phyloP scores from a whole-genome alignment of 2,888 invertebrate genomes.

The Cheilosia vernalis region DNA sequence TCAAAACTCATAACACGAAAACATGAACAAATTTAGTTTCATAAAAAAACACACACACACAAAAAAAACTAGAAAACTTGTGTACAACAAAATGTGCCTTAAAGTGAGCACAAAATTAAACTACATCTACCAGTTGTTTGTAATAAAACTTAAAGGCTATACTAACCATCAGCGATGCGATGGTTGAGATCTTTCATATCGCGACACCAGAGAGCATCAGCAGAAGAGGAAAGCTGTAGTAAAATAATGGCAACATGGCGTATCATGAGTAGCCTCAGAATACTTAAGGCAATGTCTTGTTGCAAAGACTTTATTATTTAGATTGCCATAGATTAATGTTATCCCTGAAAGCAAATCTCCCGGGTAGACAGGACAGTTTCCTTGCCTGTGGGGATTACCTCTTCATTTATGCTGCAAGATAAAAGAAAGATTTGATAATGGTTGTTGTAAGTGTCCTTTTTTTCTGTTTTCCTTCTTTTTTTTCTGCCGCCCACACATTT shows the following conservation, averaged over 20 bases:
- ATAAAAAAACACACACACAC: not conserved
- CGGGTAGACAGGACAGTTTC: constrained; percentile 74
- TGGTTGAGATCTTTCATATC: constrained; percentile 42
- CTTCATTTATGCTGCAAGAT: constrained; percentile 70
- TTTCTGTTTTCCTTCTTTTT: not conserved
- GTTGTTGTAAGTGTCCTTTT: constrained; percentile 63
- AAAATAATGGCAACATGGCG: constrained; percentile 53
- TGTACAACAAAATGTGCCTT: constrained; percentile 7
- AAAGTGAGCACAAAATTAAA: constrained; percentile 47
- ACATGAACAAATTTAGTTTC: constrained; percentile 18
- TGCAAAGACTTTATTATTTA: constrained; percentile 70
- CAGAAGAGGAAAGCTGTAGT: constrained; percentile 15
- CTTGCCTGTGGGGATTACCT: constrained; percentile 73
- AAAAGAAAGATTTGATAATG: constrained; percentile 73
- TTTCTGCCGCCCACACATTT: too few relatives aligned
- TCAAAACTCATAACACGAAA: constrained; percentile 45
- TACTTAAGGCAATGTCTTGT: constrained; percentile 68
- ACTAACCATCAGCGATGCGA: not conserved
- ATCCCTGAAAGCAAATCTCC: constrained; percentile 73
- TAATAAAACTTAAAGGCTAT: constrained; percentile 57
- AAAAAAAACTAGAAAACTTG: constrained; percentile 10
- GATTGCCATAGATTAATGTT: constrained; percentile 75
- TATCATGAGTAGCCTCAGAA: constrained; percentile 71
- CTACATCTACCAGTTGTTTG: constrained; percentile 52
- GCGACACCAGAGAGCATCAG: constrained; percentile 18